Evolutionary conservation across 2,797 vertebrate genomes (phyloP).

Genomic region (Micropoecilia bifurca): DNA sequence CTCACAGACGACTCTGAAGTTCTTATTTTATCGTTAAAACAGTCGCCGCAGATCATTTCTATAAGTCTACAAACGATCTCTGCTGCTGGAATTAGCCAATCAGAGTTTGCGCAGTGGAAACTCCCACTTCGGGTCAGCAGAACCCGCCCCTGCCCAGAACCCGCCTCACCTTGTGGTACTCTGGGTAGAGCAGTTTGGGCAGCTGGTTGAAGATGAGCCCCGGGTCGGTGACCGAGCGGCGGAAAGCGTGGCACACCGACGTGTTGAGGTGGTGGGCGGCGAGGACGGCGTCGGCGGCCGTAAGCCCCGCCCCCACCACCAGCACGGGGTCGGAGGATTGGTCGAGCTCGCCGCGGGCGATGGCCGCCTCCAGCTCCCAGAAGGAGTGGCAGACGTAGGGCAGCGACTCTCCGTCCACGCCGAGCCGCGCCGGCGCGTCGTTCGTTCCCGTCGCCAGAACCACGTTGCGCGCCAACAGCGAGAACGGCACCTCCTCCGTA

Average conservation of each 20-base stretch:
- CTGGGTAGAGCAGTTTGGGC: conserved; percentile 85
- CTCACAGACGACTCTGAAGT: too few relatives aligned
- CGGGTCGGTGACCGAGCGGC: conserved; percentile 76
- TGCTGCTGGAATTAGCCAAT: too few relatives aligned
- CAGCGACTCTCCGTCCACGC: conserved; percentile 81
- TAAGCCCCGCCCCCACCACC: conserved; percentile 85
- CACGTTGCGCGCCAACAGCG: conserved; percentile 76
- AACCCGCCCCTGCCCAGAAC: too few relatives aligned
- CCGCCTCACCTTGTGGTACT: conserved; percentile 84
- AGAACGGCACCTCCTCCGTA: conserved; percentile 74
- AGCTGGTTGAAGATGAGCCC: conserved; percentile 86
- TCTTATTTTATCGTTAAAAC: too few relatives aligned
- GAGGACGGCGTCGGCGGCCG: conserved; percentile 82
- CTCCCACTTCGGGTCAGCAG: too few relatives aligned
- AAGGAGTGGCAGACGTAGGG: conserved; percentile 83
- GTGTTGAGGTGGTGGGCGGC: conserved; percentile 81
- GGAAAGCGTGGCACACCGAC: conserved; percentile 82
- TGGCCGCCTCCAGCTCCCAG: conserved; percentile 83
- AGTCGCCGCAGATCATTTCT: too few relatives aligned
- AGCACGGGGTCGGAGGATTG: conserved; percentile 77
- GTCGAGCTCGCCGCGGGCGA: conserved; percentile 74
- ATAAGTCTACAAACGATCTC: too few relatives aligned
- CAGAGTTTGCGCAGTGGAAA: too few relatives aligned
- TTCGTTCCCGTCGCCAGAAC: conserved; percentile 86
- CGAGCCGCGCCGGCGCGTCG: conserved; percentile 80